Evolutionary conservation across 2,797 vertebrate genomes (phyloP).

Genomic region (Pitangus sulphuratus): DNA sequence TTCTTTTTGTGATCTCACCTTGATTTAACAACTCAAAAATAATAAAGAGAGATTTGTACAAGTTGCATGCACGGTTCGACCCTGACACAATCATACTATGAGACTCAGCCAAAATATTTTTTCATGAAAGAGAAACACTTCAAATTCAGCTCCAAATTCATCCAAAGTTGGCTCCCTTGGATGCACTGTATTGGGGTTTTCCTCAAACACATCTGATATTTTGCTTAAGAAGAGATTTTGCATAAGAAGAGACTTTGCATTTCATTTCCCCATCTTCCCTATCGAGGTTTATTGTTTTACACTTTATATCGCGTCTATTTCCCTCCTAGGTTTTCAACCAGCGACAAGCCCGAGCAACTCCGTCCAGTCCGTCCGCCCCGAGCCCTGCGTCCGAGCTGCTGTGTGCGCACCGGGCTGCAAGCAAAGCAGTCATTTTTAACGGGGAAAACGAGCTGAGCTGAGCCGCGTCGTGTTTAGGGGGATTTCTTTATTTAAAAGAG

Average conservation of each 20-base stretch:
- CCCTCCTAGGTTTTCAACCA: not conserved
- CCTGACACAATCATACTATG: not conserved
- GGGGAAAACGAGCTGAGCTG: not conserved
- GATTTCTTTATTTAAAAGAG: rapidly evolving
- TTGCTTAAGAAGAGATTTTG: not conserved
- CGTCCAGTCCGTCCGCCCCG: rapidly evolving
- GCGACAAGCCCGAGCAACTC: no score
- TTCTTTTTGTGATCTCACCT: not conserved
- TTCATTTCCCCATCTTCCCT: not conserved
- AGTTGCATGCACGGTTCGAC: rapidly evolving
- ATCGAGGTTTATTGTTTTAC: not conserved
- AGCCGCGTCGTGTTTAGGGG: rapidly evolving
- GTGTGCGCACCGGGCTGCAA: rapidly evolving
- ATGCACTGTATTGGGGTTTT: not conserved
- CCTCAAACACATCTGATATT: rapidly evolving
- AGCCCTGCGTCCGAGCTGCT: rapidly evolving
- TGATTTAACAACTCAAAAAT: not conserved
- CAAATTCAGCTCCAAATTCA: not conserved
- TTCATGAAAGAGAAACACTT: not conserved
- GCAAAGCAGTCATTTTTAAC: rapidly evolving
- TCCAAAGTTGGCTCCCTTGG: rapidly evolving
- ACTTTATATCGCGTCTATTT: not conserved
- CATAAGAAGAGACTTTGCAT: not conserved
- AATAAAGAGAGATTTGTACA: not conserved
- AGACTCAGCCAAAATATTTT: rapidly evolving